Base-by-base conservation (phyloP, 2,797 vertebrate species). In the Sebastes reedi region DNA sequence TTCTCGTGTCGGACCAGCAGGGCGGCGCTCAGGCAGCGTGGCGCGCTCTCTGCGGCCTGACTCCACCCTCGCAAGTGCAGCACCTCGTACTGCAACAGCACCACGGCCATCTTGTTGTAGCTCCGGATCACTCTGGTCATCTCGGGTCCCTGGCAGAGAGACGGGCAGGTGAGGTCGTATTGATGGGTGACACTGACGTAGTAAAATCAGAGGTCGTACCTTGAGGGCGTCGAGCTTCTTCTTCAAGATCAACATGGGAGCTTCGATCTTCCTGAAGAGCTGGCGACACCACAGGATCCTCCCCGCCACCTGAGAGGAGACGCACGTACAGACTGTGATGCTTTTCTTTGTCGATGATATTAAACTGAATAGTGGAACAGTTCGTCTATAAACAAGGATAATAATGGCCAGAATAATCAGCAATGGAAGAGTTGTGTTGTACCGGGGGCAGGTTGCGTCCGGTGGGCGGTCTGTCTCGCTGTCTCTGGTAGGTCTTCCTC, bases 211-310 rank as follows among this genome's bases (percentile, higher is more conserved):
- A 61, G 2, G 39, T 8, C 3, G 3, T 82, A 97, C 97, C 96
- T 96, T 94, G 16, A 97, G 55, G 81, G 95, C 75, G 8, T 95
- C 79, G 0, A 95, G 84, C 86, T 96, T 96, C 81, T 94, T 93
- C 91, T 96, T 96, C 73, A 97, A 89, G 75, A 95, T 83, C 85
- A 91, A 87, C 97, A 97, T 97, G 32, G 97, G 97, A 74, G 85
- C 84, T 70, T 97, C 94, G 30, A 97, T 94, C 93, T 95, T 97
- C 84, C 95, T 94, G 90, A 95, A 96, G 9, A 97, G 94, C 79
- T 96, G 95, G 20, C 94, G 95, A 77, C 95, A 93, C 97, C 97
- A 97, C 89, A 96, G 92, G 68, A 97, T 94, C 88, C 96, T 95
- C 13, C 96, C 96, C 20, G 96, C 81, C 72, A 97, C 91, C 97